Evolutionary conservation across 2,113 vertebrate species (phyloP), one percentile per base, ranked within the genome.

Genomic region (Pterocles burchelli): DNA sequence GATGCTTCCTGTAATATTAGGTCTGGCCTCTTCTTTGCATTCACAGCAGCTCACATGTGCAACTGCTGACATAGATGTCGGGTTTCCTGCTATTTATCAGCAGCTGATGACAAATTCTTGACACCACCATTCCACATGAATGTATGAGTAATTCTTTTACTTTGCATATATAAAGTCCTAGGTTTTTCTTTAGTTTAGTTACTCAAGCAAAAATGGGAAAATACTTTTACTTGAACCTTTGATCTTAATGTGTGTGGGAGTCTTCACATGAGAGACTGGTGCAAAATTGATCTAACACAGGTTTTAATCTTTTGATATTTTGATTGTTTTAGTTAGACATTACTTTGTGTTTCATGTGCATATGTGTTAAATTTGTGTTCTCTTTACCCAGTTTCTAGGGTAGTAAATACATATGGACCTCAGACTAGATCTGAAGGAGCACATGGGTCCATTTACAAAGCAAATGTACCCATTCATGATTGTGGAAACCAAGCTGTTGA

Each of bases 371-470:
- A 57, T 62, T 55, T 90, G 17, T 92, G 75, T 95, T 94, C 41
- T 97, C 90, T 86, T 67, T 79, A 74, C 85, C 36, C 96, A 99
- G 99, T 99, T 96, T 99, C 99, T 36, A 99, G 99, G 81, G 99
- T 99, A 80, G 98, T 99, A 68, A 99, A 99, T 98, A 99, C 98
- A 2, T 99, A 99, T 0, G 99, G 99, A 66, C 99, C 99, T 29
- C 99, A 99, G 95, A 99, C 99, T 66, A 98, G 98, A 81, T 85
- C 97, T 80, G 98, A 98, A 90, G 98, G 96, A 91, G 88, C 94
- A 10, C 96, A 96, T 71, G 98, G 98, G 7, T 94, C 98, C 11
- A 96, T 78, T 77, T 98, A 98, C 85, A 99, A 98, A 95, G 83
- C 93, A 92, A 97, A 43, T 8, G 84, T 81, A 14, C 83, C 96